Conservation (phyloP, 2,113 vertebrate species). For the Gallinago media region DNA sequence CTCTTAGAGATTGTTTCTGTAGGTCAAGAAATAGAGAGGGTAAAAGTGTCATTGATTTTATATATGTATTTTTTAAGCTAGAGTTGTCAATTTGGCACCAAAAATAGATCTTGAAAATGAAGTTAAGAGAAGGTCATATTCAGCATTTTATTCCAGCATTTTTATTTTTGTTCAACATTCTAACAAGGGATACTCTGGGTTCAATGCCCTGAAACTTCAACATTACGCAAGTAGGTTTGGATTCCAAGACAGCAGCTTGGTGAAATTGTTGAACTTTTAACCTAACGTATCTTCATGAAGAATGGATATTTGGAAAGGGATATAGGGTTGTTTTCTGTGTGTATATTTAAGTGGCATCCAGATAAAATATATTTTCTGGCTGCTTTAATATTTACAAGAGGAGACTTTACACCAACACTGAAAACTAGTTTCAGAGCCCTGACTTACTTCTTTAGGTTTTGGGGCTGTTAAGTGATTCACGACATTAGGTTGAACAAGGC, state of each 20-base stretch:
- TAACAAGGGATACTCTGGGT: conserved; percentile 40
- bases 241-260: conserved; percentile 53
- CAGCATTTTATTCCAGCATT: conserved; percentile 35
- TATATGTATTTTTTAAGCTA: neutral
- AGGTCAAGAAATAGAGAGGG: neutral
- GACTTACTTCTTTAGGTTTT: neutral
- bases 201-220: conserved; percentile 61
- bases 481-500: neutral
- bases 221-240: conserved; percentile 59
- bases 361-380: conserved; percentile 65
- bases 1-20: neutral
- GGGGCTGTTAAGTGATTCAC: neutral
- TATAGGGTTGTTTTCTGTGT: conserved; percentile 12
- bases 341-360: conserved; percentile 57
- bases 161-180: conserved; percentile 64
- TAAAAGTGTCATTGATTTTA: neutral
- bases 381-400: conserved; percentile 17
- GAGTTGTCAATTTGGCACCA: neutral
- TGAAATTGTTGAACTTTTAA: conserved; percentile 70
- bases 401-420: neutral
- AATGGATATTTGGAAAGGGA: conserved; percentile 49
- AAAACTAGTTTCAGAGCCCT: neutral
- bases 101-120: conserved; percentile 32
- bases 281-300: conserved; percentile 55
- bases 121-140: conserved; percentile 46